A percentile compares a stretch with the other conserved stretches of the same genome.
phyloP scores from a whole-genome alignment of 2,113 vertebrate genomes.

The Myrmecophaga tridactyla region DNA sequence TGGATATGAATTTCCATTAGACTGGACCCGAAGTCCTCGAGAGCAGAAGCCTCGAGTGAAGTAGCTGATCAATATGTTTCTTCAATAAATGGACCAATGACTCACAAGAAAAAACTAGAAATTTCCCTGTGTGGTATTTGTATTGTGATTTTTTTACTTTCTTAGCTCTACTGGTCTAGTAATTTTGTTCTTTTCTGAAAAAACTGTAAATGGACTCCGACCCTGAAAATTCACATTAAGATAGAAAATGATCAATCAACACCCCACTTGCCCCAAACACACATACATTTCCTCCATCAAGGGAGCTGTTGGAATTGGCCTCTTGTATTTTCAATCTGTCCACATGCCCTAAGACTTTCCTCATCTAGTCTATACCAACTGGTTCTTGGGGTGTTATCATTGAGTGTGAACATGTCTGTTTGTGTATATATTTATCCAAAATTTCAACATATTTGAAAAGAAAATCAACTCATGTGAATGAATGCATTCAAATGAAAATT shows the following conservation, averaged over 20 bases:
- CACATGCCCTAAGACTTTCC: no score
- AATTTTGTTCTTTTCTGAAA: neutral
- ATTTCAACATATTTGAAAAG: neutral
- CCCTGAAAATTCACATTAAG: neutral
- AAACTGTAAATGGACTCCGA: accelerated
- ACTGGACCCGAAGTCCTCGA: neutral
- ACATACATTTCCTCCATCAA: neutral
- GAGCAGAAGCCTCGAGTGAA: neutral
- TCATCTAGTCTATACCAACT: neutral
- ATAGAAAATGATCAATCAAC: neutral
- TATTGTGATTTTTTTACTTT: accelerated
- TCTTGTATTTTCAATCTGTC: neutral
- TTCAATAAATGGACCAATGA: neutral
- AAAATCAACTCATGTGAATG: neutral
- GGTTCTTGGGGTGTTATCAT: neutral
- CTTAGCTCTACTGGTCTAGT: accelerated
- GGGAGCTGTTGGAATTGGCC: accelerated
- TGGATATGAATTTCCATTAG: accelerated
- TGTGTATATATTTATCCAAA: neutral
- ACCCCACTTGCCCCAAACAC: no score
- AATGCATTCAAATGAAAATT: neutral
- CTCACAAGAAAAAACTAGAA: neutral
- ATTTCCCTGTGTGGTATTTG: neutral
- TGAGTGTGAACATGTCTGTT: no score
- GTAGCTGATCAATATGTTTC: neutral